These are phyloP conservation scores for Helostoma temminkii DNA, from an alignment of 2,797 vertebrate genomes.

Conservation along the genomic window DNA sequence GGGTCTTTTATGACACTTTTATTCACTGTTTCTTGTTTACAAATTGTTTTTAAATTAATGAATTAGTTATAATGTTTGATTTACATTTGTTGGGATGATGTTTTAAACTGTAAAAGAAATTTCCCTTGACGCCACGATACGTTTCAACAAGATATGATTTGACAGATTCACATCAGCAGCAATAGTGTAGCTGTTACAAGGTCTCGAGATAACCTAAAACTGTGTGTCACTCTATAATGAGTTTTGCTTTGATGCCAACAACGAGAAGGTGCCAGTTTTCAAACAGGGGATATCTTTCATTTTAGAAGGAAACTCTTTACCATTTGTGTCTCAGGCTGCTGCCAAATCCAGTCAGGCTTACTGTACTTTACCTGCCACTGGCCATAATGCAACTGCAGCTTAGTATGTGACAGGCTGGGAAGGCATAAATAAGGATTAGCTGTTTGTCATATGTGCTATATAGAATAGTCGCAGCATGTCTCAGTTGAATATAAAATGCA, in stretches of 20 bases:
- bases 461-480: conserved; percentile 75
- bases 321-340: conserved; percentile 63
- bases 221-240: conserved; percentile 14
- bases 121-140: not conserved
- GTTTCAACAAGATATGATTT: no score
- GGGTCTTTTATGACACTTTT: no score
- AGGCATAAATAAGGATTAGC: conserved; percentile 82
- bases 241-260: conserved; percentile 11
- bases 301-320: conserved; percentile 55
- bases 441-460: conserved; percentile 74
- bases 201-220: conserved; percentile 16
- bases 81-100: not conserved
- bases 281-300: conserved; percentile 37
- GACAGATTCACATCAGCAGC: conserved; percentile 7
- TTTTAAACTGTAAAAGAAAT: conserved; percentile 9
- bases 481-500: conserved; percentile 74
- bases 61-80: not conserved
- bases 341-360: conserved; percentile 81
- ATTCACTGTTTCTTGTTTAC: no score
- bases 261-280: conserved; percentile 46
- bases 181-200: not conserved
- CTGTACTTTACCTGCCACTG: conserved; percentile 81
- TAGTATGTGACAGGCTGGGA: conserved; percentile 75
- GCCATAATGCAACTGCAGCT: conserved; percentile 77
- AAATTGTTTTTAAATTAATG: not conserved